These are phyloP conservation scores for Sitodiplosis mosellana DNA, from an alignment of 1,140 invertebrate species.

Conservation along the genomic window DNA sequence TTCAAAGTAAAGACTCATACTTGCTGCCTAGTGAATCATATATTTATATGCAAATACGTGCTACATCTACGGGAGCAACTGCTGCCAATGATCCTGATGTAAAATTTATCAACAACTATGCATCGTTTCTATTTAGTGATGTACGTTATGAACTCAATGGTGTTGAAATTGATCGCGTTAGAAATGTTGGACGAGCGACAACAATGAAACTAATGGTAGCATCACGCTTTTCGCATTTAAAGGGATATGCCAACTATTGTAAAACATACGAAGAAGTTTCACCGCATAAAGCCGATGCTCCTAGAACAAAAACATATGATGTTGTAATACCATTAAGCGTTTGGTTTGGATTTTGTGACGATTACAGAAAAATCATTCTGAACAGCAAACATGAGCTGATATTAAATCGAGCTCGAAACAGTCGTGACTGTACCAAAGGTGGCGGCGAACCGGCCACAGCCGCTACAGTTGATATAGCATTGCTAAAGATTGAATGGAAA, in stretches of 20 bases:
- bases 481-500: conserved; percentile 6
- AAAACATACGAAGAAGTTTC: too few relatives aligned
- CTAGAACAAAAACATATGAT: too few relatives aligned
- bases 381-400: conserved; percentile 28
- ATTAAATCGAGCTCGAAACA: conserved; percentile 16
- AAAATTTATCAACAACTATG: conserved; percentile 17
- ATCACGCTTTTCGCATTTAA: too few relatives aligned
- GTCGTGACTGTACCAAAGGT: too few relatives aligned
- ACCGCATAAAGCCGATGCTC: too few relatives aligned
- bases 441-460: too few relatives aligned
- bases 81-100: neutral
- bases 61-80: conserved; percentile 10
- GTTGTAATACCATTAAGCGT: conserved; percentile 17
- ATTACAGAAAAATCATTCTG: conserved; percentile 25
- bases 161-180: conserved; percentile 22
- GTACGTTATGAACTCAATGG: conserved; percentile 25
- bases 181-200: conserved; percentile 21
- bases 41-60: conserved; percentile 11
- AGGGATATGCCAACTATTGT: too few relatives aligned
- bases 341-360: conserved; percentile 25
- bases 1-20: conserved; percentile 20
- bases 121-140: conserved; percentile 24
- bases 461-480: too few relatives aligned
- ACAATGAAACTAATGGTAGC: conserved; percentile 15
- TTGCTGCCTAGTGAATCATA: conserved; percentile 14